These are phyloP conservation scores for Nyctereutes procyonoides DNA, from an alignment of 2,113 vertebrate genomes.

Conservation along the genomic window DNA sequence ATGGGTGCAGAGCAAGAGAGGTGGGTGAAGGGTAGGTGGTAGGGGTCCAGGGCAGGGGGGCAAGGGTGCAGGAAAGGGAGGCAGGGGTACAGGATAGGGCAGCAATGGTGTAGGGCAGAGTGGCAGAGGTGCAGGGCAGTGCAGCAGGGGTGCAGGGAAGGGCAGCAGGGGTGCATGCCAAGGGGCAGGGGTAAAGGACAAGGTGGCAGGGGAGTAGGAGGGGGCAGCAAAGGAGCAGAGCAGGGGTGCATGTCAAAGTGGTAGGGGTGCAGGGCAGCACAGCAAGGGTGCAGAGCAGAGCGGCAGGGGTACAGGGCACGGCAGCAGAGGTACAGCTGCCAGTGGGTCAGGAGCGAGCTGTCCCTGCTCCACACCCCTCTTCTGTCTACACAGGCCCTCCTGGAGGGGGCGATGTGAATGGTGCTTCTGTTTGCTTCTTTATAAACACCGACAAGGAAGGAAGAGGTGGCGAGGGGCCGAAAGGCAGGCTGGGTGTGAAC, in stretches of 20 bases:
- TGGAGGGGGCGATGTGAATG: neutral
- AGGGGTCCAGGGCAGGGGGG: neutral
- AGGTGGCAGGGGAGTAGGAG: no score
- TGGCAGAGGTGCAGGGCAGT: no score
- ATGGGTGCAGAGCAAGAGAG: neutral
- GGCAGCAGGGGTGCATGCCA: neutral
- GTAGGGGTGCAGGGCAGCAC: no score
- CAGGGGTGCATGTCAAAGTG: neutral
- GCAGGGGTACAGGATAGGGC: neutral
- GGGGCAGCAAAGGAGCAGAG: no score
- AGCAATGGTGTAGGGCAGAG: no score
- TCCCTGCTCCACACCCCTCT: accelerated
- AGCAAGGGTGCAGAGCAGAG: no score
- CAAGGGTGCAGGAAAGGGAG: neutral
- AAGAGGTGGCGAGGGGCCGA: neutral
- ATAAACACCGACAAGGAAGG: accelerated
- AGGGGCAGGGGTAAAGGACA: neutral
- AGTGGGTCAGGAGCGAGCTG: neutral
- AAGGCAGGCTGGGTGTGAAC: no score
- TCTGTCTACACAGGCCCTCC: accelerated
- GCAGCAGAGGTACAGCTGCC: neutral
- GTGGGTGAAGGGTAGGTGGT: neutral
- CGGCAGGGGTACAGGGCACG: neutral
- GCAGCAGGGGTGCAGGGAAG: neutral
- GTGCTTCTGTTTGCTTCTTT: accelerated